phyloP scores from a whole-genome alignment of 35 echinoderm and acorn worm genomes.

The Lytechinus pictus region DNA sequence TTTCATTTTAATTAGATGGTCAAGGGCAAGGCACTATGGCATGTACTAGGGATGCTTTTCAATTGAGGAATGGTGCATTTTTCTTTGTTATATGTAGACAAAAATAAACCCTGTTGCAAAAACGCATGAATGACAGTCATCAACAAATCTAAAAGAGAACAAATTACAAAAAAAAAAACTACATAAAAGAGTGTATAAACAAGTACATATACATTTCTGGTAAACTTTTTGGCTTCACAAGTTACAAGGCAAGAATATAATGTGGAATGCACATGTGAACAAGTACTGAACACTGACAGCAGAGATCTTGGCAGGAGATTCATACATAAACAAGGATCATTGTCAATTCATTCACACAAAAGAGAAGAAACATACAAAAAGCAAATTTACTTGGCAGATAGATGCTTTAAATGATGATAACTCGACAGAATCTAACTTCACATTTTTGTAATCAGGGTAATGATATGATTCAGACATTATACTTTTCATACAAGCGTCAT shows the following conservation, averaged over 20 bases:
- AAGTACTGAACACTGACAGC: constrained; percentile 3
- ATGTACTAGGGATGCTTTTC: too few relatives aligned
- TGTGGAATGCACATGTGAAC: background rate
- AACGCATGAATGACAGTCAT: background rate
- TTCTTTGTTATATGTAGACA: too few relatives aligned
- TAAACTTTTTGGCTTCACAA: background rate
- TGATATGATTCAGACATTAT: too few relatives aligned
- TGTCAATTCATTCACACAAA: background rate
- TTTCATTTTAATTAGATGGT: too few relatives aligned
- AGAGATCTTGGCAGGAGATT: background rate
- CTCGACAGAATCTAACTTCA: too few relatives aligned
- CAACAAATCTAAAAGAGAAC: background rate
- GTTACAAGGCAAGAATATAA: background rate
- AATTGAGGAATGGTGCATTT: too few relatives aligned
- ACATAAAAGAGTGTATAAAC: background rate
- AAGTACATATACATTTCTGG: background rate
- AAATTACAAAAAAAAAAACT: background rate
- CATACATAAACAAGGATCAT: background rate
- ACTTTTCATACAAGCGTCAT: too few relatives aligned
- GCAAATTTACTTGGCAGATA: background rate
- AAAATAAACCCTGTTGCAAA: too few relatives aligned
- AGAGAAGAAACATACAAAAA: background rate
- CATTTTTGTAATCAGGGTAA: too few relatives aligned
- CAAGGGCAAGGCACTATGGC: too few relatives aligned
- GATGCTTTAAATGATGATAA: too few relatives aligned